Base-by-base conservation (phyloP, 2,888 invertebrate genomes). In the Schizaphis graminum region DNA sequence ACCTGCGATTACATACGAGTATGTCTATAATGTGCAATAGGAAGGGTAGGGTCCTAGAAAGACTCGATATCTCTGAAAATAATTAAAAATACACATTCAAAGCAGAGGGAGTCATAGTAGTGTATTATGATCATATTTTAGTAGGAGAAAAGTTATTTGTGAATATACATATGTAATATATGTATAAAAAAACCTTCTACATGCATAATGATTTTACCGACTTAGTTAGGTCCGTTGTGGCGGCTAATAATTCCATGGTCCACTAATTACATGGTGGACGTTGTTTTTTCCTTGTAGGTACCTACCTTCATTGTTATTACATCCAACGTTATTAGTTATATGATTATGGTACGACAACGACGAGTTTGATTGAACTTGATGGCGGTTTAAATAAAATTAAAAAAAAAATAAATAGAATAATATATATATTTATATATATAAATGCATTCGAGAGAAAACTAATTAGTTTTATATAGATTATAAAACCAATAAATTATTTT, bases 241-340 rank as follows among this genome's bases (percentile, higher is more conserved):
- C 89, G 89, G 89, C 56, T 89, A 89, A 93, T 93, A 93, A 93
- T 93, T 93, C 89, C 89, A 93, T 41, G 93, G 93, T 93, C 57
- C 67, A 86, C 93, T 93, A 93, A 93, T 93, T 93, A 93, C 93
- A 93, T 85, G 93, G 89, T 89, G 93, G 77, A 93, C 77, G 89
- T 89, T 44, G 93, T 89, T 92, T 47, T 92, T 92, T 77, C 89
- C 53, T 89, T 47, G 84, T 61, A 21, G 56, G 89, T 49, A 67
- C 57, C 57, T 49, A n/a, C 92, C 87, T 88, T 88, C 92, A 88
- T 92, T 92, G 92, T 92, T 92, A 67, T 88, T 88, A 41, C 44
- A 89, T n/a, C 67, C 93, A 44, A 89, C 93, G 93, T 89, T 93
- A 89, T 87, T 87, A 92, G 92, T 88, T 92, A 88, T 88, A 92